Evolutionary conservation across 2,888 invertebrate genomes (phyloP).

Genomic region (Euplexia lucipara): DNA sequence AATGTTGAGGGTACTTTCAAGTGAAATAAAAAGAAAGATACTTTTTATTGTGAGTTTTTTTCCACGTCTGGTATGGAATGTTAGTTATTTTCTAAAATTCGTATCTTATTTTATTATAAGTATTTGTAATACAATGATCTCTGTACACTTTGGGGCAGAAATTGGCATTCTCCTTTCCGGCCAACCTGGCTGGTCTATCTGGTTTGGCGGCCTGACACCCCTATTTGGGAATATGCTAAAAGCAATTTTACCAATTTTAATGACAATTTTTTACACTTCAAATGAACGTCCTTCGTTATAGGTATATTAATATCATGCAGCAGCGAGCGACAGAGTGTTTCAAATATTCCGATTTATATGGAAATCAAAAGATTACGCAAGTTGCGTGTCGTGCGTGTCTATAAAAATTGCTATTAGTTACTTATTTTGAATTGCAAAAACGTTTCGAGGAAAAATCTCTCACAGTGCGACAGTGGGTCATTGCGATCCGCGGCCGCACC

Average conservation of each 20-base stretch:
- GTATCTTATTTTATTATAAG: no score
- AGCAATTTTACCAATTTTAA: not conserved
- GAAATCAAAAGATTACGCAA: constrained; percentile 38
- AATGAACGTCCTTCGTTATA: constrained; percentile 7
- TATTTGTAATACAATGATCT: no score
- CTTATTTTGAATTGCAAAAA: constrained; percentile 47
- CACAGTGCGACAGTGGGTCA: constrained; percentile 49
- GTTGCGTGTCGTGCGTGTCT: constrained; percentile 7
- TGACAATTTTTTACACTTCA: constrained; percentile 1
- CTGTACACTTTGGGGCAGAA: no score
- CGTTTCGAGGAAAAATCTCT: constrained; percentile 46
- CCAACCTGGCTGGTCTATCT: no score
- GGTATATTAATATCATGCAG: not conserved
- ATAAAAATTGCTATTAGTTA: constrained; percentile 49
- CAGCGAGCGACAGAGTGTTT: not conserved
- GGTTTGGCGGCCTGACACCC: no score
- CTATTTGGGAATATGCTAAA: not conserved
- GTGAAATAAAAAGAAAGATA: no score
- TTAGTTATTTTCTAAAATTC: no score
- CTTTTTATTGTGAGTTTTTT: no score
- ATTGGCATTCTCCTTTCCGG: no score
- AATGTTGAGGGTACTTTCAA: no score
- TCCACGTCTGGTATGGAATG: no score
- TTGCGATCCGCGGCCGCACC: constrained; percentile 51
- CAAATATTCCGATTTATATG: constrained; percentile 44